A percentile compares a stretch with the other conserved stretches of the same genome.
These are phyloP conservation scores for Acrocephalus kingi DNA, from an alignment of 2,113 vertebrate genomes.

Conservation along the genomic window DNA sequence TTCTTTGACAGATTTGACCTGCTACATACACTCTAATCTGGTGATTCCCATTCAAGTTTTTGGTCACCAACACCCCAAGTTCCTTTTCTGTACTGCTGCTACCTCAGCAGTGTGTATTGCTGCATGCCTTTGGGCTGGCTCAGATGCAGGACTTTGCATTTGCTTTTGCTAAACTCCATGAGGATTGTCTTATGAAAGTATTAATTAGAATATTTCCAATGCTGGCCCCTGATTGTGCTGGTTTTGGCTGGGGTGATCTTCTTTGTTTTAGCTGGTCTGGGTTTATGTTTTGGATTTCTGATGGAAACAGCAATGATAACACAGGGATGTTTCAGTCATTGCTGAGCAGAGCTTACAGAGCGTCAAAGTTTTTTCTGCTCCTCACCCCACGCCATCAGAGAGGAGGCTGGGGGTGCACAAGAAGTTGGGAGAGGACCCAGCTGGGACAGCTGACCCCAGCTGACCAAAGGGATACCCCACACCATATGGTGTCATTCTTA, in stretches of 20 bases:
- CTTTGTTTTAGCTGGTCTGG: not conserved
- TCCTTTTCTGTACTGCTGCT: not conserved
- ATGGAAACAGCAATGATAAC: not conserved
- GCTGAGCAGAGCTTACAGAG: not conserved
- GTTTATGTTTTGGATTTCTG: not conserved
- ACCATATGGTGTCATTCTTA: not conserved
- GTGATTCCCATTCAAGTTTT: not conserved
- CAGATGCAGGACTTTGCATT: not conserved
- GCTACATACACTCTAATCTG: not conserved
- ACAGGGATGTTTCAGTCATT: not conserved
- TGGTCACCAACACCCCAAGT: not conserved
- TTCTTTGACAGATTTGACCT: not conserved
- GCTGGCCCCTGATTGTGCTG: not conserved
- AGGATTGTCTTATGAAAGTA: not conserved
- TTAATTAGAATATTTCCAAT: not conserved
- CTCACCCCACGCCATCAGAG: not conserved
- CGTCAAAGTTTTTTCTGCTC: not conserved
- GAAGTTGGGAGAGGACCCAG: not conserved
- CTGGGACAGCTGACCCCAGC: not conserved
- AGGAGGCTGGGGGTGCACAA: not conserved
- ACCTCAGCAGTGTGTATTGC: not conserved
- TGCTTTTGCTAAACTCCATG: not conserved
- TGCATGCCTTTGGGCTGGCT: not conserved
- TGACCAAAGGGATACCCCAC: not conserved
- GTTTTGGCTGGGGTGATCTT: not conserved